Base-by-base conservation (phyloP, 2,797 vertebrate genomes). In the Poeciliopsis paucimaculata region DNA sequence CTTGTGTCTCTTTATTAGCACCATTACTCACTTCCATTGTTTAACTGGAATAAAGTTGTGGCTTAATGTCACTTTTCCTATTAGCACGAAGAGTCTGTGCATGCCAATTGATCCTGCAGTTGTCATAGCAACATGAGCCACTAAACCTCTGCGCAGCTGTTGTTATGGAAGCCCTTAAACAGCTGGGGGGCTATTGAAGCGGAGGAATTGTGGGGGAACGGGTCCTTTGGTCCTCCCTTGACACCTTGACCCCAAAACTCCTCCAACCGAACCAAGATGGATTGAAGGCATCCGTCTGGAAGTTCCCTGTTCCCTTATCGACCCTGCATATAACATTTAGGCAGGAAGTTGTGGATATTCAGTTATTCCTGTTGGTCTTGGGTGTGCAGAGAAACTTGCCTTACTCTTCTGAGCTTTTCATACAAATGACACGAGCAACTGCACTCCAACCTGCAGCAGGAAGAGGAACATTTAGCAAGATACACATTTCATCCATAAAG, bases 121-220 rank as follows among this genome's bases (percentile, higher is more conserved):
- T 95, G 96, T 95, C 96, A 96, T 96, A 87, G 95, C 94, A 96
- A 96, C 96, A 64, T 90, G 92, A 94, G 94, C 94, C 93, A 94
- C 94, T 93, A 95, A 96, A 95, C 91, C 93, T 94, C 94, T 88
- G 84, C 91, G 93, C 95, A 96, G 95, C 95, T 96, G 96, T 95
- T 96, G 95, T 95, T 95, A 94, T 96, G 91, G 91, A 94, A 95
- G 95, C 90, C 91, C 94, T 93, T 85, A 91, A 96, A 95, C 95
- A 96, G 95, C 95, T 96, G 95, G 94, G 90, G 94, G 95, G 92
- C 93, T 95, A 89, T 91, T 86, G 93, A 92, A 93, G 89, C 78
- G 36, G 87, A 90, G 91, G 94, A 93, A 94, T 94, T 96, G 92
- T 96, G 95, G 95, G 93, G 94, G 95, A 95, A 94, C 88, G 68